Conservation (phyloP, 23 tunicate genomes). For the Oikopleura albicans region DNA sequence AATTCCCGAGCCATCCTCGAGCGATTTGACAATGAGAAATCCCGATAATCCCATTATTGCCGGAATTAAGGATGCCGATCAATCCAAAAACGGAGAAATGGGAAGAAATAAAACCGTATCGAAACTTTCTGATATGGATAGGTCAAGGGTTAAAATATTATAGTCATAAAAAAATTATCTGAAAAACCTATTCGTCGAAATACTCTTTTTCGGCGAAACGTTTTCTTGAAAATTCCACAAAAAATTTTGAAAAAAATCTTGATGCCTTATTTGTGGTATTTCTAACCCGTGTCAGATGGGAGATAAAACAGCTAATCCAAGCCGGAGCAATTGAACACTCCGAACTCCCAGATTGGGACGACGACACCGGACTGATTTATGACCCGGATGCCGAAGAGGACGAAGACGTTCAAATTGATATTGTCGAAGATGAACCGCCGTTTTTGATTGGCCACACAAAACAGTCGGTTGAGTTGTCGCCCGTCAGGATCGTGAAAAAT, state of each 20-base stretch:
- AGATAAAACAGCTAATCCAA: conserved; percentile 73
- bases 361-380: conserved; percentile 28
- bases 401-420: conserved; percentile 80
- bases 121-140: neutral
- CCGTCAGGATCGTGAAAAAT: conserved; percentile 81
- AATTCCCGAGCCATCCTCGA: conserved; percentile 27
- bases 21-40: conserved; percentile 42
- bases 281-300: conserved; percentile 84
- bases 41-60: conserved; percentile 27
- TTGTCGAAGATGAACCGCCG: conserved; percentile 94
- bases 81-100: neutral
- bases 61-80: no score
- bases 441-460: conserved; percentile 83
- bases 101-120: neutral
- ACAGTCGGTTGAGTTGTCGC: conserved; percentile 69
- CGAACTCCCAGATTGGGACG: conserved; percentile 83
- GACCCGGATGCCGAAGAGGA: conserved; percentile 54
- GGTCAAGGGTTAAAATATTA: no score
- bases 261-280: no score
- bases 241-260: no score
- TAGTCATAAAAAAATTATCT: no score
- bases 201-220: no score
- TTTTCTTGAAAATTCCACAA: no score
- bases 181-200: no score
- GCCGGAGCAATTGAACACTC: conserved; percentile 75